A percentile compares a stretch with the other conserved stretches of the same genome.
Evolutionary conservation across 2,113 vertebrate genomes (phyloP).

Genomic region (Suricata suricatta): DNA sequence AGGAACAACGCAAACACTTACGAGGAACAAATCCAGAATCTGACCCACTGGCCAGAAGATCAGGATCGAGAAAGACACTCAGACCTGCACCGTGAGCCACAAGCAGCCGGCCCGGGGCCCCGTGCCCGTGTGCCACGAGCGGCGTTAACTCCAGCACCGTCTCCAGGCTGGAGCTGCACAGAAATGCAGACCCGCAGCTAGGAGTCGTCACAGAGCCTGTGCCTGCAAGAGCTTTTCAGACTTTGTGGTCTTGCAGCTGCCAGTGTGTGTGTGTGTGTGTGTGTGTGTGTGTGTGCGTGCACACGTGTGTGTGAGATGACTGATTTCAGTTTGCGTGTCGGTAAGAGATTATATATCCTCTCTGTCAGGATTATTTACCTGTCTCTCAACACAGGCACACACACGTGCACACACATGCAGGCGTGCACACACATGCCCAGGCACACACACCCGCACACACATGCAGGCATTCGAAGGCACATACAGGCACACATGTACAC

Average conservation of each 20-base stretch:
- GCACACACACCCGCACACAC: not conserved
- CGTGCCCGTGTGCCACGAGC: too few relatives aligned
- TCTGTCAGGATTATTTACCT: not conserved
- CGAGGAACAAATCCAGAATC: not conserved
- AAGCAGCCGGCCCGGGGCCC: not conserved
- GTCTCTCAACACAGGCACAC: not conserved
- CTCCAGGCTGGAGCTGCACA: not conserved
- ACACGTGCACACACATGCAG: too few relatives aligned
- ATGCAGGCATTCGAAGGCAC: too few relatives aligned
- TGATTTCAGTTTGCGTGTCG: not conserved
- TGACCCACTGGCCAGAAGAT: too few relatives aligned
- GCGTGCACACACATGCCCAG: too few relatives aligned
- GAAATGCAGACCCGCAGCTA: not conserved
- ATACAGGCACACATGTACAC: too few relatives aligned
- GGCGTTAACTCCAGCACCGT: rapidly evolving
- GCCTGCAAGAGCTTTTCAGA: not conserved
- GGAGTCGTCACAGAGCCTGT: not conserved
- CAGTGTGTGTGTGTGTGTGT: not conserved
- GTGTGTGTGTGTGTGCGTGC: too few relatives aligned
- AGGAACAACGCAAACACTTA: too few relatives aligned
- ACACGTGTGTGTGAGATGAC: not conserved
- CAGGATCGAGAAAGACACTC: not conserved
- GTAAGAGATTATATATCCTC: not conserved
- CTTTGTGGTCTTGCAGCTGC: not conserved
- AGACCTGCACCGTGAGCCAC: rapidly evolving